Evolutionary conservation across 2,888 invertebrate genomes (phyloP).

Genomic region (Lapara coniferarum): DNA sequence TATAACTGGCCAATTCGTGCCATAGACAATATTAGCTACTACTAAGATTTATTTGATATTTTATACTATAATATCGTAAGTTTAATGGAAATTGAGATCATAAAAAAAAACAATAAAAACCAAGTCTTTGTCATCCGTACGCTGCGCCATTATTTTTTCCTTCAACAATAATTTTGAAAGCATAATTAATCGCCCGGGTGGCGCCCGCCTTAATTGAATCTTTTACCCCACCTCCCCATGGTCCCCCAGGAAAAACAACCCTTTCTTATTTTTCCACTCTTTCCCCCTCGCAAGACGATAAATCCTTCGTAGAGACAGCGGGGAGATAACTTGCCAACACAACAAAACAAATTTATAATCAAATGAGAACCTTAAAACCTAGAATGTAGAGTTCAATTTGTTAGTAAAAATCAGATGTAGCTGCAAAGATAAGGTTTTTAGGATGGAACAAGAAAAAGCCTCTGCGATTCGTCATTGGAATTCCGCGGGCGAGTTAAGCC

Average conservation of each 20-base stretch:
- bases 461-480: constrained; percentile 81
- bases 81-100: too few species aligned
- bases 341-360: constrained; percentile 25
- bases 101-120: neutral
- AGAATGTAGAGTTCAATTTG: neutral
- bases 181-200: constrained; percentile 77
- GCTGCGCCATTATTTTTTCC: constrained; percentile 43
- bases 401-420: neutral
- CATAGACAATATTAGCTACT: too few species aligned
- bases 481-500: constrained; percentile 75
- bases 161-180: constrained; percentile 62
- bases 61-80: too few species aligned
- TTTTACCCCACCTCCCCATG: constrained; percentile 60
- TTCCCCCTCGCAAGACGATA: constrained; percentile 80
- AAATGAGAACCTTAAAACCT: constrained; percentile 23
- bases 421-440: constrained; percentile 44
- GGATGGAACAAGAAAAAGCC: constrained; percentile 79
- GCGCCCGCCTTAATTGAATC: constrained; percentile 79
- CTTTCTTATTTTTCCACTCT: constrained; percentile 80
- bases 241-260: constrained; percentile 81
- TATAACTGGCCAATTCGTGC: too few species aligned
- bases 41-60: too few species aligned
- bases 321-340: constrained; percentile 71
- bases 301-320: constrained; percentile 80
- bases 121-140: constrained; percentile 20